Base-by-base conservation (phyloP, 2,888 invertebrate genomes). In the Lepidocyrtinus sp. region DNA sequence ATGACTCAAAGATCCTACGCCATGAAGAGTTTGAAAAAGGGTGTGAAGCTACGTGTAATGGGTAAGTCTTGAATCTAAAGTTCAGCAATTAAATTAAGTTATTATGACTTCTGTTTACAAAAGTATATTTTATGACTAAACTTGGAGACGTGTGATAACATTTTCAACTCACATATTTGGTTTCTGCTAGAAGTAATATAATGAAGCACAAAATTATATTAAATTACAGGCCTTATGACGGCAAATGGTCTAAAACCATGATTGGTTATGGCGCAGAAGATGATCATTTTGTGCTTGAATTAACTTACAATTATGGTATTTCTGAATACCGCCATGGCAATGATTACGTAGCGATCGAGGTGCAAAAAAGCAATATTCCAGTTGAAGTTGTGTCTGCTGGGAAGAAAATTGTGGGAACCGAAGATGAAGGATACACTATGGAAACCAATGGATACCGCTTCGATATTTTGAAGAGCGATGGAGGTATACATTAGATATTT, bases 231-330 rank as follows among this genome's bases (percentile, higher is more conserved):
- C 98, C 98, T 0, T 99, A 98, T 88, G 96, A 95, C 87, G 97
- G 97, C 87, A 93, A 96, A 86, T 99, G 99, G 99, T 98, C 98
- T 88, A 99, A 99, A 90, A 98, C 99, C 0, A 99, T 99, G 99
- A 92, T 99, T 63, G 99, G 99, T 0, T 99, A 98, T 89, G 99
- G 99, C 0, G 93, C 95, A 0, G 99, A 99, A 90, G 95, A 96
- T 87, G 91, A 92, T 71, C 95, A 99, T 89, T 99, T 99, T 90
- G 99, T 97, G 0, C 91, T 98, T 22, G 99, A 99, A 88, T 91
- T 99, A 62, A 99, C 99, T 12, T 99, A 99, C 89, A 99, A 99
- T 89, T 99, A 99, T 88, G 96, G 96, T 22, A 92, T 99, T 22
- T 93, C 93, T 83, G 90, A 92, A 68, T 99, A 99, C 88, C 93